Base-by-base conservation (phyloP, 2,113 vertebrate species). In the Epinephelus moara region DNA sequence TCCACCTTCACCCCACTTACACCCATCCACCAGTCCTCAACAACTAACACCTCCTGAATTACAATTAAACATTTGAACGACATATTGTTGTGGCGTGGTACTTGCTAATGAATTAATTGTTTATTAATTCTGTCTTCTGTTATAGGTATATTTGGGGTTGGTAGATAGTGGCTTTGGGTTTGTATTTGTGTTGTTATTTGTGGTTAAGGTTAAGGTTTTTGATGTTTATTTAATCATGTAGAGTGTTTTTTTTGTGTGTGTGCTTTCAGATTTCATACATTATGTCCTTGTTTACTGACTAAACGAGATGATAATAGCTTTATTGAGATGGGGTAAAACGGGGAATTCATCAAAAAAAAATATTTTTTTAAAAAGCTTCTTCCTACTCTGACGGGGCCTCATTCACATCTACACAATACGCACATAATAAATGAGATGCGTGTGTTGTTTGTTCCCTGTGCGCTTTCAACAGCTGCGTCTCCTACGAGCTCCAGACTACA, bases 401-500 rank as follows among this genome's bases (percentile, higher is more conserved):
- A 45, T 33, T 79, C 23, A 15, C 14, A 76, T 79, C 37, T 60
- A 30, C 42, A 67, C 40, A 72, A 71, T 75, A 25, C 56, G 66
- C 19, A 62, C 70, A 63, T 30, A 21, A 70, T 75, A 82, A 87
- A 89, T 82, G 73, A 87, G 70, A 89, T 85, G 72, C 27, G 4
- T 11, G 68, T 61, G 40, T 71, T 76, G 42, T 72, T 82, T 67
- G 49, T 59, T 81, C 67, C 52, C 68, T 30, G 70, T 68, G 77
- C 40, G 56, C 40, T 72, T 72, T 37, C 72, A 88, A 45, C 86
- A 89, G 83, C 87, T 89, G 85, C 25, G 56, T 75, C 70, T 64
- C 86, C 77, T 67, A 77, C 2, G 6, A 85, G 79, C 70, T 75
- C 71, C 84, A 78, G 81, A 80, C 81, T 76, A 84, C 89, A 86